Evolutionary conservation across 2,888 invertebrate genomes (phyloP).

Genomic region (Chymomyza procnemis): DNA sequence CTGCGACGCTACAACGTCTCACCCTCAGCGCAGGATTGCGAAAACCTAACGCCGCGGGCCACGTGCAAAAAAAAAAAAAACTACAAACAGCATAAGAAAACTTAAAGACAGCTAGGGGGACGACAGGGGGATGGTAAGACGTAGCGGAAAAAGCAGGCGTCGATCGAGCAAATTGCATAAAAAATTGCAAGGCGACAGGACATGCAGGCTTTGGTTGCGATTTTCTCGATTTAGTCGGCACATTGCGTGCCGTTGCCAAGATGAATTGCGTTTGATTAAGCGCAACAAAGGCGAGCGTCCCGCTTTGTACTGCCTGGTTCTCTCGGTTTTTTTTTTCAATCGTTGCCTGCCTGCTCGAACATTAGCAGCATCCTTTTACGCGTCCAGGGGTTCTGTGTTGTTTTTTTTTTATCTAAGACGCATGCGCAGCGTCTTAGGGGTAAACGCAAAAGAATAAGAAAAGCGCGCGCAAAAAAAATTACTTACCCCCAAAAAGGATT

Average conservation of each 20-base stretch:
- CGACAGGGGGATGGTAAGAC: conserved; percentile 16
- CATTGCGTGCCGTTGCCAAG: neutral
- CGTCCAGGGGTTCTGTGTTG: neutral
- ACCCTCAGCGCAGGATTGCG: conserved; percentile 38
- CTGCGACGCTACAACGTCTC: neutral
- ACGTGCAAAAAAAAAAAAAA: conserved; percentile 25
- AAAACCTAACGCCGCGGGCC: conserved; percentile 31
- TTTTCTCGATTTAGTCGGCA: neutral
- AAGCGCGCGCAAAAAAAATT: conserved; percentile 62
- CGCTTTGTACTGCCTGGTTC: neutral
- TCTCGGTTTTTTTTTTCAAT: conserved; percentile 8
- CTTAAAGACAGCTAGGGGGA: conserved; percentile 14
- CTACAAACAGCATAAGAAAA: conserved; percentile 5
- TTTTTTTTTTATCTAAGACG: conserved; percentile 35
- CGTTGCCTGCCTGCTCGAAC: conserved; percentile 48
- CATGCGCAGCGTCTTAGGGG: conserved; percentile 56
- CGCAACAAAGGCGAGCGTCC: conserved; percentile 27
- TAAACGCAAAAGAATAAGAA: conserved; percentile 34
- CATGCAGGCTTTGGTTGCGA: neutral
- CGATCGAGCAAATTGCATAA: conserved; percentile 66
- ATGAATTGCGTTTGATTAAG: conserved; percentile 61
- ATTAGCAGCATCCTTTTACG: conserved; percentile 76
- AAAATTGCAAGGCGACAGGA: conserved; percentile 56
- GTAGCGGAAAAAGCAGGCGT: conserved; percentile 37
- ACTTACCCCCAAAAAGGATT: conserved; percentile 58